Evolutionary conservation across 2,888 invertebrate genomes (phyloP), one percentile per base, ranked within the genome.

Genomic region (Chloroclystis v-ata): DNA sequence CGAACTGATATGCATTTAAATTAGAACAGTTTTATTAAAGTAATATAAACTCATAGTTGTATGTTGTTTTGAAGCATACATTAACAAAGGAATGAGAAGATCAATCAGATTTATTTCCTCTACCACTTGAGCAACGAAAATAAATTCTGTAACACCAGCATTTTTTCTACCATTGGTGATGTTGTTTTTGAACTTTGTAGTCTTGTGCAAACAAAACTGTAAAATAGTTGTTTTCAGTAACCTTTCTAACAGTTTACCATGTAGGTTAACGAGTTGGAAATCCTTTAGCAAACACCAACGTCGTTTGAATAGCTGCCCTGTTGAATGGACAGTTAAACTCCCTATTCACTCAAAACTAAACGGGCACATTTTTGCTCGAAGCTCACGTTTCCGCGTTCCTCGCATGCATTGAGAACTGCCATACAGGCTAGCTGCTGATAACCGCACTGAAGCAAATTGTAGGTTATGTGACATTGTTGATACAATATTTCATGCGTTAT

Each of bases 281-380:
- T 65, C 67, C 69, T 52, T 50, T 43, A 44, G 60, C 63, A 56
- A 63, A 56, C 57, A 58, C 64, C 63, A 69, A 78, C 76, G 78
- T 77, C 78, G 78, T 78, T 75, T 75, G 72, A 75, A 77, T 72
- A 66, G 72, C 63, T 65, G 65, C 66, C 65, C 65, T 66, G 59
- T 65, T 80, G 76, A 81, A 81, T 81, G 79, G 78, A 77, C 72
- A 75, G 75, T 81, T 76, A 75, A 79, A 74, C 66, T 74, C 67
- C 38, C 76, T 74, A 81, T 81, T 80, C 77, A 78, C 78, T 78
- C 75, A 76, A 67, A 69, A 67, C 61, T 67, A 75, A 76, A 76
- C 72, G 69, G 70, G 63, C 69, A 72, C 70, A 78, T 77, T 78
- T 78, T 80, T 77, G 75, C 69, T 58, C 56, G 57, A 67, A 67